Conservation (phyloP, 1,140 invertebrate genomes). For the Drosophila nasuta region DNA sequence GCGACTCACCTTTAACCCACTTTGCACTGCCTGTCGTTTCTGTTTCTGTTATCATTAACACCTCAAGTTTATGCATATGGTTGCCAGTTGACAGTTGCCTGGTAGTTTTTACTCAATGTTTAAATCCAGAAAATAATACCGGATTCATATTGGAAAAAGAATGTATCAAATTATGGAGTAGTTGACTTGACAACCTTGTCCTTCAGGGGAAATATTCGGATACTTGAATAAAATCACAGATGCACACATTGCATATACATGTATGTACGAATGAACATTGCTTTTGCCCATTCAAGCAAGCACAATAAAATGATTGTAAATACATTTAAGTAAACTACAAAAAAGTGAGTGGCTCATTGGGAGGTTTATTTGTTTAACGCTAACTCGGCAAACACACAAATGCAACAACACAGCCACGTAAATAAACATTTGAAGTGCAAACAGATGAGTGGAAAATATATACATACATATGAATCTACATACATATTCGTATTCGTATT, state of each 20-base stretch:
- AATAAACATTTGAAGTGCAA: conserved; percentile 59
- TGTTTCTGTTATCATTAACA: conserved; percentile 53
- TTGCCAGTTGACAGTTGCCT: conserved; percentile 7
- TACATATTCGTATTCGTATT: conserved; percentile 4
- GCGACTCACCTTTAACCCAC: conserved; percentile 62
- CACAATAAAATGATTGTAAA: conserved; percentile 42
- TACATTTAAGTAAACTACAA: conserved; percentile 38
- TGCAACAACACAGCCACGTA: conserved; percentile 27
- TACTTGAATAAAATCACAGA: too few relatives aligned
- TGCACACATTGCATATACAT: conserved; percentile 56
- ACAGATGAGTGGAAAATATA: conserved; percentile 8
- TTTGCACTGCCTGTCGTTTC: conserved; percentile 32
- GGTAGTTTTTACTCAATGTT: conserved; percentile 45
- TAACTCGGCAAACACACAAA: conserved; percentile 37
- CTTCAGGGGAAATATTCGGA: conserved; percentile 16
- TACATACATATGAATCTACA: too few relatives aligned
- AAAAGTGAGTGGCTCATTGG: conserved; percentile 57
- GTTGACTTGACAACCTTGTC: conserved; percentile 43
- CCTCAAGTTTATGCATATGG: conserved; percentile 25
- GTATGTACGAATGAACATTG: conserved; percentile 25
- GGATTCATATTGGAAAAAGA: neutral
- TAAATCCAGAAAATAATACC: conserved; percentile 14
- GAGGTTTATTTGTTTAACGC: conserved; percentile 40
- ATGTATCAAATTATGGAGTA: neutral
- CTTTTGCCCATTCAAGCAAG: conserved; percentile 48